Evolutionary conservation across 1,140 invertebrate genomes (phyloP).

Genomic region (Polypedilum vanderplanki): DNA sequence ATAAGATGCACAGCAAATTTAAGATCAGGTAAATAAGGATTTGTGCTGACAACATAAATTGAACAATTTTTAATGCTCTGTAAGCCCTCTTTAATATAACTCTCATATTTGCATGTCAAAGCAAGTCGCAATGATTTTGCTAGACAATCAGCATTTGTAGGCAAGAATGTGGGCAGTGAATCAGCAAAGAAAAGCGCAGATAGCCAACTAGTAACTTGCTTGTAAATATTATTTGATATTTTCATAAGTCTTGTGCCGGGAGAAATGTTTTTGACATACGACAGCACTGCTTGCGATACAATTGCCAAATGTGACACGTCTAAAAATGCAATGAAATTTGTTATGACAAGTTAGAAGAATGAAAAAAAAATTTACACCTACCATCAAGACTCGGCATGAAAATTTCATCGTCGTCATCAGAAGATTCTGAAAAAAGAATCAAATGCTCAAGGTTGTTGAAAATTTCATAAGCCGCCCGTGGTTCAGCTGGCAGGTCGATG

Average conservation of each 20-base stretch:
- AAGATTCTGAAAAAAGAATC: conserved; percentile 40
- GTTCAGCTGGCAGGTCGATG: not conserved
- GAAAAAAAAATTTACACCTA: not conserved
- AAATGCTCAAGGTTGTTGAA: conserved; percentile 39
- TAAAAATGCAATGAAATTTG: not conserved
- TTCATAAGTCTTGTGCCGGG: conserved; percentile 38
- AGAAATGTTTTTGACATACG: conserved; percentile 40
- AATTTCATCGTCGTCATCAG: conserved; percentile 42
- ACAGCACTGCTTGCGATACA: conserved; percentile 43
- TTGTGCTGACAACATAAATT: conserved; percentile 38
- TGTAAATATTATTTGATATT: conserved; percentile 40
- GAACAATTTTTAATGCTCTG: conserved; percentile 31
- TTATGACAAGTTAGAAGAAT: not conserved
- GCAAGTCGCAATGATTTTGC: not conserved
- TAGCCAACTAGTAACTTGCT: conserved; percentile 40
- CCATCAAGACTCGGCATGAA: conserved; percentile 40
- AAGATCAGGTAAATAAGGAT: conserved; percentile 27
- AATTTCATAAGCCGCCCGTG: conserved; percentile 38
- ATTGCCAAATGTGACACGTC: conserved; percentile 42
- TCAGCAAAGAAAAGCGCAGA: conserved; percentile 41
- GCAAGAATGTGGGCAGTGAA: conserved; percentile 37
- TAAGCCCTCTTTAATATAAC: not conserved
- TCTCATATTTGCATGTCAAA: conserved; percentile 2
- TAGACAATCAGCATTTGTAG: conserved; percentile 37
- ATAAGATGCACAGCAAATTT: conserved; percentile 34